Evolutionary conservation across 1,140 invertebrate genomes (phyloP).

Genomic region (Gyrodactylus bullatarudis): DNA sequence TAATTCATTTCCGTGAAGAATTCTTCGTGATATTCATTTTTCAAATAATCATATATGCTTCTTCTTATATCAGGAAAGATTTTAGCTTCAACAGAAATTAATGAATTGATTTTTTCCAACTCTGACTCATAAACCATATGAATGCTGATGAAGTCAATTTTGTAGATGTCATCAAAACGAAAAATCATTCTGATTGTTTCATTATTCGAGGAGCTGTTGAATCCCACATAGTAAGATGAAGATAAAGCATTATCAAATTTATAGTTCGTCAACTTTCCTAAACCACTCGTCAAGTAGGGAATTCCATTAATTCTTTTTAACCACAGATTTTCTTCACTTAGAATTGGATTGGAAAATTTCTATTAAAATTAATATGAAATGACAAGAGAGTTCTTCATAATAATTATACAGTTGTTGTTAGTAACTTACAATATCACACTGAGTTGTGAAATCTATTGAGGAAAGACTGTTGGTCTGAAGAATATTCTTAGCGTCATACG

Average conservation of each 20-base stretch:
- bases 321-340: background rate
- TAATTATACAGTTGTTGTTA: no score
- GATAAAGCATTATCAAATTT: background rate
- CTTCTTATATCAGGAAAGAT: background rate
- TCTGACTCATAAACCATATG: background rate
- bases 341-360: background rate
- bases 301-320: background rate
- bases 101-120: background rate
- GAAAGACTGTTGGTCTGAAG: background rate
- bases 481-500: background rate
- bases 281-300: background rate
- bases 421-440: background rate
- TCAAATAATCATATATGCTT: background rate
- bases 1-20: background rate
- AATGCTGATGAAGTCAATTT: background rate
- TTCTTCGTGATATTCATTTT: background rate
- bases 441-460: background rate
- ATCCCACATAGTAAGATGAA: background rate
- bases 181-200: background rate
- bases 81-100: background rate
- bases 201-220: background rate
- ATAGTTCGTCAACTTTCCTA: background rate
- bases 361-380: background rate
- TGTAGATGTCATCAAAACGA: background rate
- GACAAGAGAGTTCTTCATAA: no score